Percentiles rank a stretch among this genome's conserved stretches.
Conservation (phyloP, 2,888 invertebrate genomes). For the Tyria jacobaeae region DNA sequence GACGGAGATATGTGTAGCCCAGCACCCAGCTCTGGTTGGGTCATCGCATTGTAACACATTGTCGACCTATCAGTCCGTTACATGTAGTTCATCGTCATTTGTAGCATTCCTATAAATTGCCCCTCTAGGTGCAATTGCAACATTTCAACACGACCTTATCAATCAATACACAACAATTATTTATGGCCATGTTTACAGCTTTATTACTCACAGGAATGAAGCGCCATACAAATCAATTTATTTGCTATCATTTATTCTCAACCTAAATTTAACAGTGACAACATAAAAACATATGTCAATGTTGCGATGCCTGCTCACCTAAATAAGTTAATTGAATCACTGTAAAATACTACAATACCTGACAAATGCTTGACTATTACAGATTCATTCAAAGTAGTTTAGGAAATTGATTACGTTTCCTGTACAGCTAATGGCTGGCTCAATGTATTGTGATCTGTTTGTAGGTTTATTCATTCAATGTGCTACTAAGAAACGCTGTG, state of each 20-base stretch:
- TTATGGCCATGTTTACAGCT: conserved; percentile 18
- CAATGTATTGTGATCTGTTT: conserved; percentile 33
- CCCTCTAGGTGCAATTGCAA: conserved; percentile 12
- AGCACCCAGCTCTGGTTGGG: neutral
- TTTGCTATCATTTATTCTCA: conserved; percentile 20
- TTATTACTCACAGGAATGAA: conserved; percentile 16
- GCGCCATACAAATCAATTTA: conserved; percentile 42
- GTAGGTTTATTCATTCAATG: conserved; percentile 21
- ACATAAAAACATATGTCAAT: conserved; percentile 48
- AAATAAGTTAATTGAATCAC: conserved; percentile 56
- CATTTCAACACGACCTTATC: conserved; percentile 7
- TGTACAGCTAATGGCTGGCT: conserved; percentile 57
- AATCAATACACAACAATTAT: conserved; percentile 19
- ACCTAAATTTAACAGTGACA: conserved; percentile 39
- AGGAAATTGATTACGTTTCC: conserved; percentile 70
- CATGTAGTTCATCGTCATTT: conserved; percentile 2
- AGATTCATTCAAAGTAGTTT: conserved; percentile 46
- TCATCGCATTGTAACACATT: neutral
- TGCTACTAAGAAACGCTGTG: conserved; percentile 33
- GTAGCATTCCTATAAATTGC: conserved; percentile 6
- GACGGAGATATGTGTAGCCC: neutral
- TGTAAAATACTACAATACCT: conserved; percentile 56
- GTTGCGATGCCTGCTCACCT: conserved; percentile 45
- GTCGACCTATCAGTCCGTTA: no score
- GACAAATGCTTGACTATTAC: conserved; percentile 55